phyloP scores from a whole-genome alignment of 2,888 invertebrate genomes.

The Eremobia ochroleuca region DNA sequence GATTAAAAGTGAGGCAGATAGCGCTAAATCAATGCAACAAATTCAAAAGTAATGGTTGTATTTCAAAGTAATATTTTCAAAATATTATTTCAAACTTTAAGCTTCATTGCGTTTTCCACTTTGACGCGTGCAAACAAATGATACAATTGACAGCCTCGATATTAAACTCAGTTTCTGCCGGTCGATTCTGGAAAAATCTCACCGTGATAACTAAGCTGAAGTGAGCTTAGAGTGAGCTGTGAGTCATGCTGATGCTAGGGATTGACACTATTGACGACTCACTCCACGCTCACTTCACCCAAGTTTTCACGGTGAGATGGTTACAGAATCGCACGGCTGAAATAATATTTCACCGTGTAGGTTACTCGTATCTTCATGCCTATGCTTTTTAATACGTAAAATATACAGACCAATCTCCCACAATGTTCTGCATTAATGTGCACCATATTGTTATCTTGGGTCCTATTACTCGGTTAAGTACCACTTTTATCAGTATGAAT shows the following conservation, averaged over 20 bases:
- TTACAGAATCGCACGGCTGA: too few relatives aligned
- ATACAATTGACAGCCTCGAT: not conserved
- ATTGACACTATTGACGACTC: too few relatives aligned
- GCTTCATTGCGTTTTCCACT: not conserved
- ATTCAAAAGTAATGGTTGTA: not conserved
- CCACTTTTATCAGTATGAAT: conserved; percentile 57
- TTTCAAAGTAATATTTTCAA: not conserved
- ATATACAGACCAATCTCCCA: conserved; percentile 21
- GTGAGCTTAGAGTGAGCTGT: too few relatives aligned
- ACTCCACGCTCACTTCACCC: too few relatives aligned
- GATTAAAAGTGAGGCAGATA: too few relatives aligned
- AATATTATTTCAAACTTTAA: not conserved
- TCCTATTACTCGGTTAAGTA: conserved; percentile 56
- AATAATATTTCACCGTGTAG: not conserved
- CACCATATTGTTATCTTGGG: conserved; percentile 60
- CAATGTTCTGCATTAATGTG: conserved; percentile 46
- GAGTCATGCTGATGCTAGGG: too few relatives aligned
- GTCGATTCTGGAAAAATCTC: too few relatives aligned
- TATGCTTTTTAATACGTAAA: conserved; percentile 12
- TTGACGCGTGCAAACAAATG: not conserved
- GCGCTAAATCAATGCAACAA: not conserved
- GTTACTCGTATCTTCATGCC: not conserved
- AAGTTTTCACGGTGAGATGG: too few relatives aligned
- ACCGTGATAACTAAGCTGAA: too few relatives aligned
- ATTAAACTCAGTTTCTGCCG: not conserved